These are phyloP conservation scores for Pemphigus obesinymphae DNA, from an alignment of 1,140 invertebrate species.

Conservation along the genomic window DNA sequence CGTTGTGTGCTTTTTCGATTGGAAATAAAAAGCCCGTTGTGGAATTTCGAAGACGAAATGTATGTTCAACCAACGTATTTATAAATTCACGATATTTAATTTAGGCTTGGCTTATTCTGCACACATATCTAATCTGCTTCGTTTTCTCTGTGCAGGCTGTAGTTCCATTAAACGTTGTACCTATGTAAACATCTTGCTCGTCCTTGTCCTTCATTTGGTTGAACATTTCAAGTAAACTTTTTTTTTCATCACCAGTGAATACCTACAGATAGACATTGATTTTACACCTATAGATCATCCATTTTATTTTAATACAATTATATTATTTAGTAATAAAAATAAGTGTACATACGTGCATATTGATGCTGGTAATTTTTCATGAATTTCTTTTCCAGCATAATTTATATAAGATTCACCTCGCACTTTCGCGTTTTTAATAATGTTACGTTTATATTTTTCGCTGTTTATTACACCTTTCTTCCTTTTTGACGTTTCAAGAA, in stretches of 20 bases:
- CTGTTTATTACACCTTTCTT: constrained; percentile 5
- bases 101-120: constrained; percentile 13
- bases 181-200: constrained; percentile 19
- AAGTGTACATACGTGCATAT: constrained; percentile 21
- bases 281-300: constrained; percentile 3
- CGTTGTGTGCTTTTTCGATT: no score
- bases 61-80: no score
- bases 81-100: no score
- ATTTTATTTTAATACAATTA: constrained; percentile 30
- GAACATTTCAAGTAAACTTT: constrained; percentile 16
- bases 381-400: constrained; percentile 31
- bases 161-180: constrained; percentile 24
- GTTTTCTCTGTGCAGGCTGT: constrained; percentile 1
- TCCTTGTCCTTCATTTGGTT: constrained; percentile 21
- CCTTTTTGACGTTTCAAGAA: background rate
- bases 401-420: constrained; percentile 34
- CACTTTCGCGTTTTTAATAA: constrained; percentile 32
- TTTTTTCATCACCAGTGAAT: constrained; percentile 1
- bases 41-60: no score
- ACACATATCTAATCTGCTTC: constrained; percentile 10
- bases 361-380: constrained; percentile 11
- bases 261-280: constrained; percentile 8
- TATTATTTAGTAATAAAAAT: constrained; percentile 32
- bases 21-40: no score
- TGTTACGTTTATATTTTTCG: constrained; percentile 30